Percentiles rank a stretch among this genome's conserved stretches.
phyloP scores from a whole-genome alignment of 2,797 vertebrate species.

The Brachymystax lenok region DNA sequence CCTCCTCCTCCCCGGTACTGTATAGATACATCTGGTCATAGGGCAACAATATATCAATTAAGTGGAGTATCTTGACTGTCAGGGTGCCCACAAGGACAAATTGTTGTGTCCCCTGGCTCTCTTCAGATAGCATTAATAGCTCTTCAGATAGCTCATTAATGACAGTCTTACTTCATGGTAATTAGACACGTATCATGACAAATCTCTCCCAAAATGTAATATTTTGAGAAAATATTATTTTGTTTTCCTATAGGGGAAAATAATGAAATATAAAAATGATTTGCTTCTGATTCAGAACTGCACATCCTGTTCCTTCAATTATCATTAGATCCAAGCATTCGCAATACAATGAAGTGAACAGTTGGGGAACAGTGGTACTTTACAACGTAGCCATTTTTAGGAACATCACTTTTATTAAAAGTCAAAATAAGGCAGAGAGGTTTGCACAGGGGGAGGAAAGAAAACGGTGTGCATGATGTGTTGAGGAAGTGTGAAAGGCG shows the following conservation, averaged over 20 bases:
- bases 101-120: slow-evolving; percentile 59
- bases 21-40: slow-evolving; percentile 71
- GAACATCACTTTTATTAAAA: not conserved
- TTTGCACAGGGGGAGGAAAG: not conserved
- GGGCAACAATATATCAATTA: slow-evolving; percentile 77
- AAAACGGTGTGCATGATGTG: slow-evolving; percentile 51
- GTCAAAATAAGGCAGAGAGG: not conserved
- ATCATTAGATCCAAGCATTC: slow-evolving; percentile 9
- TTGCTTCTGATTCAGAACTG: not conserved
- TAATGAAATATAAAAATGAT: not conserved
- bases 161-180: slow-evolving; percentile 58
- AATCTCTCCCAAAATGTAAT: slow-evolving; percentile 34
- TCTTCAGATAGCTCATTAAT: slow-evolving; percentile 63
- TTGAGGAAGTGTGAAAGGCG: slow-evolving; percentile 56
- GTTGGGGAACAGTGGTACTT: not conserved
- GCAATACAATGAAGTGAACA: slow-evolving; percentile 27
- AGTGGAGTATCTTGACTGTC: slow-evolving; percentile 65
- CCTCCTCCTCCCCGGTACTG: slow-evolving; percentile 54
- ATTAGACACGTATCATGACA: slow-evolving; percentile 58
- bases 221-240: slow-evolving; percentile 1
- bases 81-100: slow-evolving; percentile 69
- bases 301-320: not conserved
- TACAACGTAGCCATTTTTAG: not conserved
- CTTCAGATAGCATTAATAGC: slow-evolving; percentile 47
- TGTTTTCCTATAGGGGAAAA: not conserved